These are phyloP conservation scores for Philotrypesis tridentata DNA, from an alignment of 1,140 invertebrate genomes.

Conservation along the genomic window DNA sequence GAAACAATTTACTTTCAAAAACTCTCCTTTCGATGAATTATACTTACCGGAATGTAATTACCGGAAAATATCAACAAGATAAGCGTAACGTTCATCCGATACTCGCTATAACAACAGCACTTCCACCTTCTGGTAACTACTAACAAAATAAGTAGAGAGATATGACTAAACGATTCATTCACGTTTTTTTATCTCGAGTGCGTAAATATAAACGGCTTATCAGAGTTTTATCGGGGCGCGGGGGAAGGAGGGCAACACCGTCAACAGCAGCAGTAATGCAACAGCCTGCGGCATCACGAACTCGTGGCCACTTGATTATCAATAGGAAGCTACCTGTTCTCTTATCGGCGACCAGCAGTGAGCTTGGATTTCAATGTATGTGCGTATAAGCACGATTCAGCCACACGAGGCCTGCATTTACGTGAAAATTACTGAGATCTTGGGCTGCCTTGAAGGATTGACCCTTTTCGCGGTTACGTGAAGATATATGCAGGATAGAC, in stretches of 20 bases:
- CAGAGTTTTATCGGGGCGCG: neutral
- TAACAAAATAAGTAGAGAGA: neutral
- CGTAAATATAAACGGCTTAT: neutral
- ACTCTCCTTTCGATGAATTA: too few relatives aligned
- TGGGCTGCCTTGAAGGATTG: neutral
- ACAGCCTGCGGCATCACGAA: neutral
- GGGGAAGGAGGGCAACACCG: too few relatives aligned
- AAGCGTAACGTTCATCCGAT: too few relatives aligned
- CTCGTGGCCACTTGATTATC: neutral
- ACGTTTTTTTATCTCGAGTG: neutral
- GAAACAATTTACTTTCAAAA: too few relatives aligned
- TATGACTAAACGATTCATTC: constrained; percentile 7
- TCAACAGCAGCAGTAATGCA: neutral
- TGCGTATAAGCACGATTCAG: neutral
- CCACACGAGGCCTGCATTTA: neutral
- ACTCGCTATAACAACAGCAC: neutral
- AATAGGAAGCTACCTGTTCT: constrained; percentile 34
- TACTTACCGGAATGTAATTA: too few relatives aligned
- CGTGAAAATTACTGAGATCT: neutral
- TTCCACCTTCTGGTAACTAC: neutral
- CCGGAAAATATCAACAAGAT: too few relatives aligned
- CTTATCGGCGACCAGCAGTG: neutral
- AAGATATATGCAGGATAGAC: neutral
- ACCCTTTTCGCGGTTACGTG: neutral
- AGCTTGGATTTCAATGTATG: neutral